A percentile compares a stretch with the other conserved stretches of the same genome.
Evolutionary conservation across 2,113 vertebrate species (phyloP).

Genomic region (Archilochus colubris): DNA sequence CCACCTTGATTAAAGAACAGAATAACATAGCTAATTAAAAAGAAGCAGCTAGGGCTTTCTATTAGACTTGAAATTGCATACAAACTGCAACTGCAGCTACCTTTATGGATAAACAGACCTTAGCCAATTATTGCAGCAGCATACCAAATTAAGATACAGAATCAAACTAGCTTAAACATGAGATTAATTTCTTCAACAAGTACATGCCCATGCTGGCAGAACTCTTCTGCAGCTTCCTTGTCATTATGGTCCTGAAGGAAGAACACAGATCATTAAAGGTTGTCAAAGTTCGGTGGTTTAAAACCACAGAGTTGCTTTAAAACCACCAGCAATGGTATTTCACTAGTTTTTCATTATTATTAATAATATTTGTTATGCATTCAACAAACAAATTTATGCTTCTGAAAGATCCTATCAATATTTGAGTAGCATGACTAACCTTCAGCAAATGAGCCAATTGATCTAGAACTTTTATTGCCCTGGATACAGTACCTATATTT

Average conservation of each 20-base stretch:
- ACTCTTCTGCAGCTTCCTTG: background rate
- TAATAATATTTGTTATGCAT: background rate
- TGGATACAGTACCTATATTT: background rate
- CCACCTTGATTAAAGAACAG: background rate
- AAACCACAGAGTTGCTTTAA: background rate
- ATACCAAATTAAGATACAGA: conserved; percentile 7
- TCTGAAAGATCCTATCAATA: background rate
- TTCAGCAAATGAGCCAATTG: background rate
- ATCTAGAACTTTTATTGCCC: background rate
- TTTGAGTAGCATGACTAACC: background rate
- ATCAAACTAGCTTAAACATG: background rate
- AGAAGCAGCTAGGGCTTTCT: background rate
- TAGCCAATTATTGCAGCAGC: background rate
- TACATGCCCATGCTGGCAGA: background rate
- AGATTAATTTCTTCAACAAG: background rate
- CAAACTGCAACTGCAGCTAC: background rate
- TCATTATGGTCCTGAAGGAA: background rate
- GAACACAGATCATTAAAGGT: background rate
- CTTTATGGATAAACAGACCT: conserved; percentile 2
- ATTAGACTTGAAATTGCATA: conserved; percentile 5
- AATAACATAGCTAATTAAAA: background rate
- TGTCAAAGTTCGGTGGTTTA: background rate
- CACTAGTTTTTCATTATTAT: background rate
- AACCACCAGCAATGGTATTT: background rate
- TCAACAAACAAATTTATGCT: background rate